phyloP scores from a whole-genome alignment of 1,140 invertebrate species.

The Papilio dardanus region DNA sequence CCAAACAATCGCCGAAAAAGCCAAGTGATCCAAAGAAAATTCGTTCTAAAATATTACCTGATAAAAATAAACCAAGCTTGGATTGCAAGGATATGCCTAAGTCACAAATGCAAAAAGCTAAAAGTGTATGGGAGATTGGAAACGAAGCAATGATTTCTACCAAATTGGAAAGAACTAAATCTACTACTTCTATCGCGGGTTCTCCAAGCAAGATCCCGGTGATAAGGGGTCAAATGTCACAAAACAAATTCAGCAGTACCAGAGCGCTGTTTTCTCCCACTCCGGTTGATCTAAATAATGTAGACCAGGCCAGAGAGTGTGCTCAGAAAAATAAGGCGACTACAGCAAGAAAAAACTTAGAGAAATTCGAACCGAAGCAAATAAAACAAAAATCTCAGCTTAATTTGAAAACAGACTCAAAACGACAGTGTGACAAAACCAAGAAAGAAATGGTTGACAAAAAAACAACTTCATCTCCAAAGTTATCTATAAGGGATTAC shows the following conservation, averaged over 20 bases:
- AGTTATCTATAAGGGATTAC: conserved; percentile 70
- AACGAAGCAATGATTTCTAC: conserved; percentile 67
- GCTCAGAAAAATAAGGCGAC: conserved; percentile 78
- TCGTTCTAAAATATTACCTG: conserved; percentile 60
- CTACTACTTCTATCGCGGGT: conserved; percentile 81
- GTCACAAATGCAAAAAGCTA: conserved; percentile 81
- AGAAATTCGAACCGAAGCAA: conserved; percentile 70
- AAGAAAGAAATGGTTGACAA: conserved; percentile 72
- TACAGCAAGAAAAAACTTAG: conserved; percentile 61
- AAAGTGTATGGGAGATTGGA: conserved; percentile 83
- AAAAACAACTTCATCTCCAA: conserved; percentile 64
- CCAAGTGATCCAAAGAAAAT: conserved; percentile 75
- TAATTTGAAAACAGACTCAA: conserved; percentile 67
- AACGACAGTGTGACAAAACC: conserved; percentile 68
- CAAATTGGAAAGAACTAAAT: conserved; percentile 77
- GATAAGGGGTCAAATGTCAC: conserved; percentile 79
- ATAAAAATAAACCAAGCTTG: conserved; percentile 54
- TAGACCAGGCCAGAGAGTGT: conserved; percentile 82
- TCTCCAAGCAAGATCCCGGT: conserved; percentile 84
- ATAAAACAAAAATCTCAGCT: conserved; percentile 73
- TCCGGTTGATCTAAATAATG: conserved; percentile 81
- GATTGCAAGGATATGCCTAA: conserved; percentile 64
- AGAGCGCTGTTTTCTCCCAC: conserved; percentile 81
- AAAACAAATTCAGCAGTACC: conserved; percentile 77
- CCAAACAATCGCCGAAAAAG: conserved; percentile 69